Evolutionary conservation across 2,888 invertebrate species (phyloP), one percentile per base, ranked within the genome.

Genomic region (Gortyna flavago): DNA sequence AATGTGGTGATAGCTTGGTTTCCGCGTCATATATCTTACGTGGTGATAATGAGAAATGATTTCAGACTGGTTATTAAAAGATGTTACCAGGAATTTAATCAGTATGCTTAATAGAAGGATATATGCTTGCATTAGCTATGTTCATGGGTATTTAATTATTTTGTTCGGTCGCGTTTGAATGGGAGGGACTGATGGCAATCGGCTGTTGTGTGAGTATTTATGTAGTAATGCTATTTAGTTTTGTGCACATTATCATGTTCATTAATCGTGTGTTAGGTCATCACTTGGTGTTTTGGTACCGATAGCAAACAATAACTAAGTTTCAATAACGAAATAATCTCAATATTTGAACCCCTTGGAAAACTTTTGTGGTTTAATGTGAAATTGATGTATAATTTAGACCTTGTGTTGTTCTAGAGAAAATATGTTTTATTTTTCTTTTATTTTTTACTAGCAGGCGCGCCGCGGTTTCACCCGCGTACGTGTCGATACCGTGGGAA

Each of bases 11-110:
- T 86, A 88, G 54, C 72, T 79, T 13, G 35, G 65, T 83, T 88
- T 88, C 87, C 83, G 88, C 85, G 72, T 89, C 75, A 88, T 88
- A 79, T 67, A 84, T 87, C 79, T 87, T 78, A 16, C 16, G 18
- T 51, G 54, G 71, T 79, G 89, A 88, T 87, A 87, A 81, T 82
- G 66, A 87, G 84, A 73, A 72, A 86, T 76, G 51, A 84, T 79
- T 85, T 85, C 35, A 78, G 72, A 69, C 70, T 78, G 54, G 64
- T 85, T 87, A 87, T 81, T 81, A 77, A 85, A 87, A 72, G 75
- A 70, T 65, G 62, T 66, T 48, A 21, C 38, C 5, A 51, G 51
- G 74, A 76, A 85, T 78, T 75, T 81, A 79, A 87, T 85, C 81
- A 69, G 70, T 29, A 72, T 51, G 72, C 67, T 65, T 83, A 82